Percentiles rank a stretch among this genome's conserved stretches.
Conservation (phyloP, 2,797 vertebrate genomes). For the Sebastes goodei region DNA sequence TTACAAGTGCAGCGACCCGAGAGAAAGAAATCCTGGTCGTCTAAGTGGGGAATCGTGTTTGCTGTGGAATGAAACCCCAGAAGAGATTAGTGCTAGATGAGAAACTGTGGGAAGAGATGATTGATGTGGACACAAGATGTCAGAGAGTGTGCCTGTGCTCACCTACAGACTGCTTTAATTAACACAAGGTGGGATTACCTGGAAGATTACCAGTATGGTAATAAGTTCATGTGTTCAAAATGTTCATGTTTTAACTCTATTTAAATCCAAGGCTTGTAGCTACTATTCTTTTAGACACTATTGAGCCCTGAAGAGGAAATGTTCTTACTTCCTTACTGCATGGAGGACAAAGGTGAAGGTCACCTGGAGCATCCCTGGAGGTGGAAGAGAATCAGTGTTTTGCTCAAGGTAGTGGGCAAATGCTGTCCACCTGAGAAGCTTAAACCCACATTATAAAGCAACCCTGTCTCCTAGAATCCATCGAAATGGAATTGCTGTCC, state of each 20-base stretch:
- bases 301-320: not conserved
- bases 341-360: not conserved
- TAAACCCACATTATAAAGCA: not conserved
- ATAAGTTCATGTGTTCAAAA: not conserved
- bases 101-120: constrained; percentile 40
- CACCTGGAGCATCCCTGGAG: not conserved
- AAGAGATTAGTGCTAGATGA: constrained; percentile 52
- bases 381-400: not conserved
- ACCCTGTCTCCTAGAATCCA: not conserved
- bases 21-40: constrained; percentile 22
- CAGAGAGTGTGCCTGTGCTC: not conserved
- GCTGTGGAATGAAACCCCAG: constrained; percentile 30
- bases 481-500: not conserved
- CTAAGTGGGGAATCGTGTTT: constrained; percentile 30
- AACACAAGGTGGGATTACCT: not conserved
- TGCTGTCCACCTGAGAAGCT: not conserved
- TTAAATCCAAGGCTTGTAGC: not conserved
- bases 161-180: not conserved
- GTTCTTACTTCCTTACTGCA: not conserved
- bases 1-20: not conserved
- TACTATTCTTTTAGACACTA: not conserved
- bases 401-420: not conserved
- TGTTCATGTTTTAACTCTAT: not conserved
- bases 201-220: not conserved
- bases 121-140: constrained; percentile 20